Evolutionary conservation across 2,888 invertebrate species (phyloP).

Genomic region (Pheosia gnoma): DNA sequence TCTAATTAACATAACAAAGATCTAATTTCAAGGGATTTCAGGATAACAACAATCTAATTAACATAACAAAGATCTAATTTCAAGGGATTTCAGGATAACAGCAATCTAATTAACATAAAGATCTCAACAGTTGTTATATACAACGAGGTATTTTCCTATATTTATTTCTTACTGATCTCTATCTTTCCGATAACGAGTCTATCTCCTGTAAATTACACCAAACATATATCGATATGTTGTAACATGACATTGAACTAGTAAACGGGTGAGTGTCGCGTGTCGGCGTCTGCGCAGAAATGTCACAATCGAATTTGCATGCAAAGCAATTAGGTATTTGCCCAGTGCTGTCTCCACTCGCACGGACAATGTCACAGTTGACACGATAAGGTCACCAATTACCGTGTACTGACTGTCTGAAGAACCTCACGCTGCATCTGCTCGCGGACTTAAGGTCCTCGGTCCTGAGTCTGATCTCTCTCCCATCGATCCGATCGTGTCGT

Average conservation of each 20-base stretch:
- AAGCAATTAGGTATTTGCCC: conserved; percentile 37
- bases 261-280: conserved; percentile 52
- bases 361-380: neutral
- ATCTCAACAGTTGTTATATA: no score
- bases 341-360: conserved; percentile 22
- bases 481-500: no score
- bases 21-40: no score
- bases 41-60: no score
- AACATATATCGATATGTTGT: conserved; percentile 34
- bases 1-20: no score
- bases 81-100: no score
- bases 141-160: neutral
- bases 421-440: neutral
- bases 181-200: neutral
- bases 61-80: no score
- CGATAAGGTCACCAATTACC: neutral
- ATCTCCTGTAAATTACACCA: conserved; percentile 25
- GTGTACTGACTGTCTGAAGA: neutral
- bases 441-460: no score
- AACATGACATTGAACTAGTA: conserved; percentile 68
- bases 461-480: no score
- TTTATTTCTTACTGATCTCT: neutral
- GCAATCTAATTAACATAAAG: no score
- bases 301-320: conserved; percentile 29
- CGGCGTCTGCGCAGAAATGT: conserved; percentile 13